Base-by-base conservation (phyloP, 1,140 invertebrate species). In the Drosophila rhopaloa region DNA sequence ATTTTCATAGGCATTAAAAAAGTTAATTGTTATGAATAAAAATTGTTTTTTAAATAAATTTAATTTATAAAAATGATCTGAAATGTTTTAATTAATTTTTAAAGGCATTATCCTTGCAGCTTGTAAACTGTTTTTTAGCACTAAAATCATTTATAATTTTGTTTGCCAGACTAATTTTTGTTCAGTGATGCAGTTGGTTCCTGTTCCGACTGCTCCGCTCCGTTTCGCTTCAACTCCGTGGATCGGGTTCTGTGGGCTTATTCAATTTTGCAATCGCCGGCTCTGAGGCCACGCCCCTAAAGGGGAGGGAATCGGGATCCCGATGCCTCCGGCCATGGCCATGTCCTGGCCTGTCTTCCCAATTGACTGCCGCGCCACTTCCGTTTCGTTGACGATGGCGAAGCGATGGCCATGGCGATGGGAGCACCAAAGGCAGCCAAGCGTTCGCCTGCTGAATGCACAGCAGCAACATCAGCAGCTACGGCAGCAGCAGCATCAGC, bases 321-420 rank as follows among this genome's bases (percentile, higher is more conserved):
- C n/a, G 62, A 48, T 63, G 76, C 83, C 80, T 67, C 73, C 70
- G 75, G 83, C 85, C 68, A 72, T 80, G 75, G 83, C 85, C 73
- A 72, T 76, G 81, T 78, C 71, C 50, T 74, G 68, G 56, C 55
- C 82, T 86, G 67, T 71, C 67, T 50, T 71, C 68, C 77, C 84
- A 89, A 89, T 89, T 89, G 85, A 89, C 84, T 88, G 84, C 83
- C 83, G 79, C 74, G 83, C 80, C 76, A 86, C 83, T 86, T 86
- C 83, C 83, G 68, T 71, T 71, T 71, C 68, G 68, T 71, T 71
- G 83, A 80, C 77, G 60, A 54, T 66, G 66, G 47, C 60, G 41
- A 59, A 51, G 66, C 60, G 16, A 56, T 57, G 43, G 56, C 67
- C 8, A 57, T 41, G 70, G 40, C 61, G 47, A 74, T 81, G 77